These are phyloP conservation scores for Malurus melanocephalus DNA, from an alignment of 2,113 vertebrate genomes.

Conservation along the genomic window DNA sequence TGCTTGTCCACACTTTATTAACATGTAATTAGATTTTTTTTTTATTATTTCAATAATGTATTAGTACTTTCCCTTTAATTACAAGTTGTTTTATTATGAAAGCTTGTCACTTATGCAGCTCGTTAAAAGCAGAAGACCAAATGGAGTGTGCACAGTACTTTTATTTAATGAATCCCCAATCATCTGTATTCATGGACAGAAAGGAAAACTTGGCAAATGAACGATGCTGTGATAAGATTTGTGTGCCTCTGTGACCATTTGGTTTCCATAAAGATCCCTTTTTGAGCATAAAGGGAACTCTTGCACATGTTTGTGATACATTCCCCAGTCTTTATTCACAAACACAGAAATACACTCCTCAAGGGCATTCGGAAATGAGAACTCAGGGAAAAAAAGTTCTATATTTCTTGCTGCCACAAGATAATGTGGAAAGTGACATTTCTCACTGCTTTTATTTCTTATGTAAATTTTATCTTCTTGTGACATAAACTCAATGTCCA, in stretches of 20 bases:
- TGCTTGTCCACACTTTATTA: constrained; percentile 18
- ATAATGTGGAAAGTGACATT: not conserved
- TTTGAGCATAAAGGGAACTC: constrained; percentile 38
- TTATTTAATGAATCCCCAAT: constrained; percentile 12
- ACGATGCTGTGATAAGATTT: not conserved
- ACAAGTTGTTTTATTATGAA: constrained; percentile 9
- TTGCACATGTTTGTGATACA: not conserved
- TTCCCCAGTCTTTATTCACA: constrained; percentile 33
- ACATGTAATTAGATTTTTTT: not conserved
- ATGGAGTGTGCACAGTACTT: not conserved
- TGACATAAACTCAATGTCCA: not conserved
- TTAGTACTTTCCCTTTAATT: constrained; percentile 9
- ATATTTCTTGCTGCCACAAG: not conserved
- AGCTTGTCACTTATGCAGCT: not conserved
- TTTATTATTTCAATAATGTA: not conserved
- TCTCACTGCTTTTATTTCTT: not conserved
- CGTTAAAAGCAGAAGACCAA: not conserved
- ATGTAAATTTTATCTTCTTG: not conserved
- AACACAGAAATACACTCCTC: constrained; percentile 13
- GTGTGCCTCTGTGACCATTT: constrained; percentile 27
- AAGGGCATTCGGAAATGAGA: not conserved
- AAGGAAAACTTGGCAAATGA: constrained; percentile 22
- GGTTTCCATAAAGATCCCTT: constrained; percentile 1
- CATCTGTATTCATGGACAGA: constrained; percentile 24
- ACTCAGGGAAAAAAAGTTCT: not conserved